Percentiles rank a stretch among this genome's conserved stretches.
phyloP scores from a whole-genome alignment of 30 jellyfish, hydroid and myxozoan species.

The Aurelia sp. region DNA sequence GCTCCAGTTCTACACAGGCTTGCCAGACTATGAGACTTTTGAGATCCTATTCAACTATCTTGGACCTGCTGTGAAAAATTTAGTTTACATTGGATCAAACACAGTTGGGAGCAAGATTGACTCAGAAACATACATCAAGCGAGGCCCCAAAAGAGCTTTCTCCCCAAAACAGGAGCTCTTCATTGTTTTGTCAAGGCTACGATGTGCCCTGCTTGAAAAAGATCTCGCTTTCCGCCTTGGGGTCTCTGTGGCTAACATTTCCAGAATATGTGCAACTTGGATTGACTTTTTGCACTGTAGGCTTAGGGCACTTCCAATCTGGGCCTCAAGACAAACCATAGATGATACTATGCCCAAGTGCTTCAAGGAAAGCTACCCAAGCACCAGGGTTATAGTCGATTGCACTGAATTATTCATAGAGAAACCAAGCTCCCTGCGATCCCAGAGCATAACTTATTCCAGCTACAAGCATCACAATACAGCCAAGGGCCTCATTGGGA shows the following conservation, averaged over 20 bases:
- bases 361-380: slow-evolving; percentile 3
- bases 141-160: too few species aligned
- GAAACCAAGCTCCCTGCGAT: slow-evolving; percentile 33
- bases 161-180: too few species aligned
- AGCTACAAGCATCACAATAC: slow-evolving; percentile 34
- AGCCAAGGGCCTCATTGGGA: slow-evolving; percentile 29
- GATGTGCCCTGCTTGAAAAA: too few species aligned
- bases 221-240: too few species aligned
- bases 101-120: too few species aligned
- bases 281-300: slow-evolving; percentile 1
- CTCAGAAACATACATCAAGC: too few species aligned
- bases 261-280: slow-evolving; percentile 2
- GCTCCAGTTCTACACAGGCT: too few species aligned
- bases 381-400: slow-evolving; percentile 10
- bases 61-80: not conserved
- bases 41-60: not conserved
- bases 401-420: slow-evolving; percentile 29
- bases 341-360: slow-evolving; percentile 32
- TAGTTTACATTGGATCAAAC: slow-evolving; percentile 1
- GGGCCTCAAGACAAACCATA: slow-evolving; percentile 19
- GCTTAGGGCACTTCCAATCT: slow-evolving; percentile 5
- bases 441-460: slow-evolving; percentile 36
- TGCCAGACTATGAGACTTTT: too few species aligned
- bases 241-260: not conserved
- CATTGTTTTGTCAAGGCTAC: too few species aligned